Conservation (phyloP, 1,140 invertebrate genomes). For the Listronotus bonariensis region DNA sequence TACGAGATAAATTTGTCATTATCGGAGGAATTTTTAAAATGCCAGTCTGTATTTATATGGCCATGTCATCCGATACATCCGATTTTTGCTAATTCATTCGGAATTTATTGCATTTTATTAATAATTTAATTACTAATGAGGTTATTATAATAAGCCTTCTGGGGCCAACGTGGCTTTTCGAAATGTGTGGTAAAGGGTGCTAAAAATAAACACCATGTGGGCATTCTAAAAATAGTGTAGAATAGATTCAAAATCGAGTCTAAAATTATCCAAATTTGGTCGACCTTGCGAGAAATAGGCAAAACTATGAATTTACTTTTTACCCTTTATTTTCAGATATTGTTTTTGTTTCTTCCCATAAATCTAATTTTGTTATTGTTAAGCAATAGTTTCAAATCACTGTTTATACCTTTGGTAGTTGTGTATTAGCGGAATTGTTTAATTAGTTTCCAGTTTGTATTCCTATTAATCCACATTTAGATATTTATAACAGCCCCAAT, state of each 20-base stretch:
- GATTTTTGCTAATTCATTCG: neutral
- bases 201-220: constrained; percentile 43
- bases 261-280: constrained; percentile 42
- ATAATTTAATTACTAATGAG: neutral
- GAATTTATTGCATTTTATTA: neutral
- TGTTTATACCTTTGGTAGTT: too few species aligned
- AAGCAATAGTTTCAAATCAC: too few species aligned
- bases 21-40: constrained; percentile 3
- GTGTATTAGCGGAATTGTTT: too few species aligned
- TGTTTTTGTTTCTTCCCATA: too few species aligned
- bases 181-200: constrained; percentile 6
- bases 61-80: constrained; percentile 26
- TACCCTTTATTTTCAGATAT: too few species aligned
- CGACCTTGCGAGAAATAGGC: constrained; percentile 15
- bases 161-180: constrained; percentile 3
- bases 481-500: too few species aligned
- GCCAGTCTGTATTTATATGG: constrained; percentile 36
- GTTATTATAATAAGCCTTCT: neutral
- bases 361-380: too few species aligned
- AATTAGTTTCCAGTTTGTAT: too few species aligned
- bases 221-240: constrained; percentile 32
- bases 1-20: constrained; percentile 2
- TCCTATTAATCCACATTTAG: too few species aligned
- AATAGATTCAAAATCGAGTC: constrained; percentile 28
- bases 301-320: neutral